Percentiles rank a stretch among this genome's conserved stretches.
These are phyloP conservation scores for Myodes glareolus DNA, from an alignment of 2,113 vertebrate genomes.

Conservation along the genomic window DNA sequence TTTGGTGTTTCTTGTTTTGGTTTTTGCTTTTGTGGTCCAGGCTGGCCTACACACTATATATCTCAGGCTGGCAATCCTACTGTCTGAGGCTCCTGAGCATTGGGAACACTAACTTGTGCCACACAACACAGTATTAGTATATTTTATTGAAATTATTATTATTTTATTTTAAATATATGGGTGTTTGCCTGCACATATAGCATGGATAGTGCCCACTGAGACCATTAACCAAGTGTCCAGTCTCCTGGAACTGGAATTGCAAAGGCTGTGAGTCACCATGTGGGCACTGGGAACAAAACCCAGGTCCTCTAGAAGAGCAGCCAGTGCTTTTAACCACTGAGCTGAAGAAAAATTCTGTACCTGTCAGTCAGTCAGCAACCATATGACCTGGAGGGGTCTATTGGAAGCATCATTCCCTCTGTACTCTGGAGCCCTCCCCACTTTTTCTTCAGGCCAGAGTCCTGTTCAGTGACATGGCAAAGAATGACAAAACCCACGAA, in stretches of 20 bases:
- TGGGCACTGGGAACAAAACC: neutral
- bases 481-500: neutral
- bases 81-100: neutral
- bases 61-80: neutral
- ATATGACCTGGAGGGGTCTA: neutral
- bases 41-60: neutral
- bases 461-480: neutral
- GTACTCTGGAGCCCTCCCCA: too few species aligned
- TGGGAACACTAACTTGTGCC: neutral
- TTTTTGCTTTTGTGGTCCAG: neutral
- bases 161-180: neutral
- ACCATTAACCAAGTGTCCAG: too few species aligned
- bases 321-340: neutral
- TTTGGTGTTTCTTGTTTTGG: neutral
- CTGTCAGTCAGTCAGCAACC: neutral
- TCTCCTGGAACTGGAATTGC: too few species aligned
- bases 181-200: too few species aligned
- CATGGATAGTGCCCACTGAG: too few species aligned
- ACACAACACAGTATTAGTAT: neutral
- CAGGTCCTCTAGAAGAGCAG: neutral
- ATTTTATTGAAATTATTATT: neutral
- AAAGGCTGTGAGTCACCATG: too few species aligned
- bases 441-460: neutral
- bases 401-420: neutral
- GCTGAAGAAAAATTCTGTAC: neutral